Base-by-base conservation (phyloP, 2,113 vertebrate genomes). In the Corynorhinus townsendii region DNA sequence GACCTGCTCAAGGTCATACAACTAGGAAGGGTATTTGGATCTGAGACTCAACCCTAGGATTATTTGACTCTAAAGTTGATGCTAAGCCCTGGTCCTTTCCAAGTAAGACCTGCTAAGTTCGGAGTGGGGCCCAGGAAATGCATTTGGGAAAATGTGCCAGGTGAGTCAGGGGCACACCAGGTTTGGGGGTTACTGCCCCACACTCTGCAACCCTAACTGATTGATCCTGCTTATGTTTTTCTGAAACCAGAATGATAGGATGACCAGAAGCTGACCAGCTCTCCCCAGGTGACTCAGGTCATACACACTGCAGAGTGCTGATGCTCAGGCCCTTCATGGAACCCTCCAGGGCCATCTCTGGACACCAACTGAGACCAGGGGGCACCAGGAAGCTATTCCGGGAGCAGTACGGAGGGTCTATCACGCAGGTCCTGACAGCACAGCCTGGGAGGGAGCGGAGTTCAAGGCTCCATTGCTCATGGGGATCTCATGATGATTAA, bases 251-350 rank as follows among this genome's bases (percentile, higher is more conserved):
- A 49, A 43, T 2, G 11, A 35, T 2, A 9, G 22, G 14, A 20
- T 69, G 38, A 22, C 30, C 5, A 28, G 45, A 73, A 9, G 54
- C 15, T 40, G 69, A 33, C 7, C 11, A 33, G 35, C 11, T 64
- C 15, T 52, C 10, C 66, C n/a, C 49, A 2, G 49, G 8, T 26
- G 17, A n/a, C 59, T 24, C 5, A 0, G 64, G 9, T 9, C 6
- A 30, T 0, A 3, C 2, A 5, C 22, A 26, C 3, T 3, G 1
- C 2, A 22, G n/a, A 30, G 49, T 1, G 1, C 0, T 10, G 30
- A 7, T 1, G 24, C 22, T 47, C 28, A 16, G 7, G 11, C 30
- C 11, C 28, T 5, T 30, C 28, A 17, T 14, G 30, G 22, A 30
- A n/a, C 8, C 16, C 33, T 45, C 64, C 52, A 9, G 0, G 24